phyloP scores from a whole-genome alignment of 2,113 vertebrate genomes.

The Microcebus murinus region DNA sequence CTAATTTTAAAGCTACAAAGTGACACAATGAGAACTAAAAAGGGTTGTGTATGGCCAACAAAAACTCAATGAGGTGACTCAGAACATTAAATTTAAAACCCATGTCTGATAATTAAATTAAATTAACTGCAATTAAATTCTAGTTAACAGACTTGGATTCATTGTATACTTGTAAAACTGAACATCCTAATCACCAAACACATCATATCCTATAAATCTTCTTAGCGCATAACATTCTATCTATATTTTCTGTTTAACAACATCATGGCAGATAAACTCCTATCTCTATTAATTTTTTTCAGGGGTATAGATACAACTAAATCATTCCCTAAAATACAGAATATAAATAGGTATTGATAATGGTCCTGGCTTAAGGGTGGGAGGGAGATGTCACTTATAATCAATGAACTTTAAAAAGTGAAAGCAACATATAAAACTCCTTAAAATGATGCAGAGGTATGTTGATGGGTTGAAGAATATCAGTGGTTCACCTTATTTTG shows the following conservation, averaged over 20 bases:
- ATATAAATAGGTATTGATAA: neutral
- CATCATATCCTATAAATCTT: slow-evolving; percentile 8
- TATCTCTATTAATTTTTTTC: neutral
- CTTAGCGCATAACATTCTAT: neutral
- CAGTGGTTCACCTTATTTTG: neutral
- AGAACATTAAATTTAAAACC: neutral
- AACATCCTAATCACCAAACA: neutral
- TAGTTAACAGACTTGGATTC: slow-evolving; percentile 16
- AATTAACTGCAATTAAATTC: slow-evolving; percentile 43
- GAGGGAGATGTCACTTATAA: neutral
- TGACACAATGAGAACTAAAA: neutral
- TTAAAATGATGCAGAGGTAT: neutral
- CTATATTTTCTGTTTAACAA: neutral
- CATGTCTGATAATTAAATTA: slow-evolving; percentile 32
- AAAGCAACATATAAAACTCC: neutral
- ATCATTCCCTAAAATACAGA: neutral
- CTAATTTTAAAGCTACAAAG: slow-evolving; percentile 3
- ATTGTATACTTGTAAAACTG: slow-evolving; percentile 33
- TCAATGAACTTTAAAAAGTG: neutral
- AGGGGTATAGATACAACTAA: neutral
- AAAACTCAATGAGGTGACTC: slow-evolving; percentile 30
- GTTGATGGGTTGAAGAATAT: neutral
- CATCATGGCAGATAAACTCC: neutral
- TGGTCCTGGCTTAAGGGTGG: neutral
- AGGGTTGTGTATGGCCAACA: neutral